Conservation (phyloP, 35 echinoderm and acorn worm genomes). For the Holothuria glaberrima region DNA sequence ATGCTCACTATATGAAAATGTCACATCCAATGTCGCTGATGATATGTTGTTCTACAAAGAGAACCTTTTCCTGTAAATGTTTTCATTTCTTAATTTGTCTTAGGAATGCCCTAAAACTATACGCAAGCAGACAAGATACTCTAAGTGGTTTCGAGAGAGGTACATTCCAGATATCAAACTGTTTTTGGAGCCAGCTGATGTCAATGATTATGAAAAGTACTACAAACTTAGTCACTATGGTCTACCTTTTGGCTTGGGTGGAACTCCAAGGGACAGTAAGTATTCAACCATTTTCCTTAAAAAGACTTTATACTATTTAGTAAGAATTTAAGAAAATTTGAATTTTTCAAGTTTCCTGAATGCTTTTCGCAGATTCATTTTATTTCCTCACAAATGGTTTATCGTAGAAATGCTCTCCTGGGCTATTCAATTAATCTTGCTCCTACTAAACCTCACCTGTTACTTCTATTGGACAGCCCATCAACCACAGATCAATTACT, state of each 20-base stretch:
- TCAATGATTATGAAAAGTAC: slow-evolving; percentile 72
- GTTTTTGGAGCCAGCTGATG: slow-evolving; percentile 76
- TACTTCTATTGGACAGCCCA: too few species aligned
- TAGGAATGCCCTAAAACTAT: slow-evolving; percentile 94
- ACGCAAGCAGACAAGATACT: slow-evolving; percentile 74
- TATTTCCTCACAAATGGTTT: too few species aligned
- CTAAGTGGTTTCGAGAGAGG: slow-evolving; percentile 84
- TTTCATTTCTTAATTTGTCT: slow-evolving; percentile 9
- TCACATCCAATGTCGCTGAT: background rate
- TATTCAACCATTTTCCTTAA: background rate
- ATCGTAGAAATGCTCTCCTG: too few species aligned
- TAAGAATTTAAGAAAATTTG: too few species aligned
- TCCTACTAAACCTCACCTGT: too few species aligned
- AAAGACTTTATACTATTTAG: too few species aligned
- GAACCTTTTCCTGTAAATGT: background rate
- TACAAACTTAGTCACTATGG: slow-evolving; percentile 84
- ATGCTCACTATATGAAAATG: background rate
- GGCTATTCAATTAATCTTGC: too few species aligned
- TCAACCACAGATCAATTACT: too few species aligned
- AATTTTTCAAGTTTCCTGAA: too few species aligned
- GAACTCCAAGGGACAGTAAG: slow-evolving; percentile 75
- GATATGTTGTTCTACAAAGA: background rate
- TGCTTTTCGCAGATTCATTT: too few species aligned
- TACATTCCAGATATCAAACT: slow-evolving; percentile 91
- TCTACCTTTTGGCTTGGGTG: slow-evolving; percentile 77